Evolutionary conservation across 2,888 invertebrate genomes (phyloP).

Genomic region (Anaspis maculata): DNA sequence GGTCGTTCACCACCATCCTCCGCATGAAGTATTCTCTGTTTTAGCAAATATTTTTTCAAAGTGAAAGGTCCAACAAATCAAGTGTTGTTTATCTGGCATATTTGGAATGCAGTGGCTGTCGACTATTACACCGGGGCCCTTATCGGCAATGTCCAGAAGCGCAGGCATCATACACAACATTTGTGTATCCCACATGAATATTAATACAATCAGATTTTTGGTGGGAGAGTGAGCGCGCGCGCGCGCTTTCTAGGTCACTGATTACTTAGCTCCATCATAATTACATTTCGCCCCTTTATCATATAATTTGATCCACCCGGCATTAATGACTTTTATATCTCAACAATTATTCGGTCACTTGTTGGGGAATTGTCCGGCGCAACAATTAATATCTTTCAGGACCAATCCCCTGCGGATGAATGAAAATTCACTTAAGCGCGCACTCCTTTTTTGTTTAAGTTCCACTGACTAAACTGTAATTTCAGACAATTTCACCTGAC

Average conservation of each 20-base stretch:
- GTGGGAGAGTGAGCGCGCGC: no score
- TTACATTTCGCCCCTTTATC: conserved; percentile 16
- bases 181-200: conserved; percentile 24
- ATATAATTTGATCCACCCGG: conserved; percentile 16
- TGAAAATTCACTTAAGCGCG: conserved; percentile 10
- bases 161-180: conserved; percentile 21
- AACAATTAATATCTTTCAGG: conserved; percentile 14
- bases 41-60: conserved; percentile 20
- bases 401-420: conserved; percentile 8
- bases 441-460: conserved; percentile 13
- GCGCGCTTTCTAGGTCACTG: conserved; percentile 20
- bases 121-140: conserved; percentile 19
- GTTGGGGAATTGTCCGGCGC: conserved; percentile 12
- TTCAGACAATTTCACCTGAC: no score
- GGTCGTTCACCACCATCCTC: no score
- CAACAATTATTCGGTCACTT: conserved; percentile 15
- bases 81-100: conserved; percentile 22
- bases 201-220: conserved; percentile 24
- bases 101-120: conserved; percentile 21
- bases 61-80: conserved; percentile 20
- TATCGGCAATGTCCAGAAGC: conserved; percentile 23
- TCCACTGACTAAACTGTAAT: no score
- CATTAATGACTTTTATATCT: conserved; percentile 18
- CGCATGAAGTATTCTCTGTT: conserved; percentile 13
- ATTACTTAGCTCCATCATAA: conserved; percentile 19